Percentiles rank a stretch among this genome's conserved stretches.
phyloP scores from a whole-genome alignment of 2,797 vertebrate genomes.

The Peromyscus eremicus region DNA sequence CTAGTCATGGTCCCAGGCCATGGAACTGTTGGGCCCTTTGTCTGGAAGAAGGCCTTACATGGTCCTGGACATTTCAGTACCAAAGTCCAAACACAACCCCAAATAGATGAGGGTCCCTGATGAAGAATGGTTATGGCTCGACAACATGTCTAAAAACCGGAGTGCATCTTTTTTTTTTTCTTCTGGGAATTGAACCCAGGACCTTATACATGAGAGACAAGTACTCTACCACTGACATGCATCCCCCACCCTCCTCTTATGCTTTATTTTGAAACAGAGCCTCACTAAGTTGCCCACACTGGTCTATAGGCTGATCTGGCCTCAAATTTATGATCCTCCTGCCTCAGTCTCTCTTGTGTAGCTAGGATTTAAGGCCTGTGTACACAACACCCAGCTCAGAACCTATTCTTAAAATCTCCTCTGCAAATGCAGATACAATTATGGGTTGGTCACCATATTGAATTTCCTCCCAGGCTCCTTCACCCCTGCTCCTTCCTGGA shows the following conservation, averaged over 20 bases:
- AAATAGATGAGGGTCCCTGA: conserved; percentile 81
- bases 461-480: background rate
- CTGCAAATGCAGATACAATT: conserved; percentile 78
- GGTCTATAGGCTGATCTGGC: background rate
- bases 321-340: background rate
- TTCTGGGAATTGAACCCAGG: background rate
- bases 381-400: background rate
- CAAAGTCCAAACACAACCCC: conserved; percentile 80
- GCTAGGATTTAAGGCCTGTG: background rate
- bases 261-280: background rate
- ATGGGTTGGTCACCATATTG: conserved; percentile 62
- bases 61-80: conserved; percentile 80
- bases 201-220: background rate
- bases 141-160: conserved; percentile 81
- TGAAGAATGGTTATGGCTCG: conserved; percentile 76
- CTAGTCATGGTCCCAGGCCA: conserved; percentile 35
- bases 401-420: conserved; percentile 77
- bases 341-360: background rate
- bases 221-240: background rate
- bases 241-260: background rate
- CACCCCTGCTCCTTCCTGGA: conserved; percentile 71
- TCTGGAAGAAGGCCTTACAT: conserved; percentile 61
- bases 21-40: background rate
- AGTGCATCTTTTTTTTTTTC: conserved; percentile 3
- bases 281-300: background rate